Percentiles rank a stretch among this genome's conserved stretches.
phyloP scores from a whole-genome alignment of 2,797 vertebrate genomes.

The Gallinago solitaria region DNA sequence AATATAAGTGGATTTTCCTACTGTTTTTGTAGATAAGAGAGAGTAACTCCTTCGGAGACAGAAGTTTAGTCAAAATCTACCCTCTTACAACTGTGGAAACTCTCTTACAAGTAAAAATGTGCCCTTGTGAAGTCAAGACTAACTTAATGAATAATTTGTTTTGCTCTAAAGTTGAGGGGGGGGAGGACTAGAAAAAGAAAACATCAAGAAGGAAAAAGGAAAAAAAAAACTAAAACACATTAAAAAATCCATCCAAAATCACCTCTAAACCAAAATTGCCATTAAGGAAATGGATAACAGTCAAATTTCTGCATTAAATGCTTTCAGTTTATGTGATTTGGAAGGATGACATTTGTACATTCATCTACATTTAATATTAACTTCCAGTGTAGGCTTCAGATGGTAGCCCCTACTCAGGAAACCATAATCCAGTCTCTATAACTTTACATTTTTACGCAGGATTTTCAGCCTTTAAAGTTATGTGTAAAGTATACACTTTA shows the following conservation, averaged over 20 bases:
- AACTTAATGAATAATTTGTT: neutral
- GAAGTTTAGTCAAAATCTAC: neutral
- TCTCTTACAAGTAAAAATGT: neutral
- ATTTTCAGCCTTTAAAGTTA: neutral
- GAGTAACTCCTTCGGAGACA: neutral
- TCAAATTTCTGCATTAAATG: neutral
- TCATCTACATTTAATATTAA: neutral
- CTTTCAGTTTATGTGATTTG: neutral
- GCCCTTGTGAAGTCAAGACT: neutral
- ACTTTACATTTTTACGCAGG: neutral
- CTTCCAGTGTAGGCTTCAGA: neutral
- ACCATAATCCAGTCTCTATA: neutral
- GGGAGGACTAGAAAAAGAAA: neutral
- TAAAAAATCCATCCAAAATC: neutral
- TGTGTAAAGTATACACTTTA: neutral
- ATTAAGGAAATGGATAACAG: neutral
- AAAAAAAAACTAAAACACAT: rapidly evolving
- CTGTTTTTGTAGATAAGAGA: neutral
- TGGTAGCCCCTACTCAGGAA: neutral
- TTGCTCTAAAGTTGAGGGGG: neutral
- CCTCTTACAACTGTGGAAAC: neutral
- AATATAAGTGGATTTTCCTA: neutral
- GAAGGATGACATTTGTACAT: neutral
- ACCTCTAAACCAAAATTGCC: neutral
- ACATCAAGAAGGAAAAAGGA: rapidly evolving